phyloP scores from a whole-genome alignment of 2,888 invertebrate species.

The Dorcus parallelipipedus region DNA sequence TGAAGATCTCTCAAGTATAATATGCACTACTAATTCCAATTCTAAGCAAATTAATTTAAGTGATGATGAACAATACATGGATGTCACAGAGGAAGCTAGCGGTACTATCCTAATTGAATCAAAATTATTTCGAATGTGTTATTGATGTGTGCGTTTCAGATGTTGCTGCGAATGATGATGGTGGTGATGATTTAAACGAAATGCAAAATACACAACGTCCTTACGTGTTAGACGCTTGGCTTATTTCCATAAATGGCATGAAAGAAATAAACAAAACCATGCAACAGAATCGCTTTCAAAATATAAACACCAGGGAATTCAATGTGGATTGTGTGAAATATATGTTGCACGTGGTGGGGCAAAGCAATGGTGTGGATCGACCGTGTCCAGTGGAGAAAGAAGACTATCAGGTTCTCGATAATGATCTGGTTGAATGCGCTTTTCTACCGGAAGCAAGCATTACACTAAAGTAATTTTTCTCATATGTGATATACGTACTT shows the following conservation, averaged over 20 bases:
- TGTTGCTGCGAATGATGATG: not conserved
- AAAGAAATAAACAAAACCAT: slow-evolving; percentile 5
- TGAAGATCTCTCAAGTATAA: too few species aligned
- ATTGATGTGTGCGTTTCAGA: not conserved
- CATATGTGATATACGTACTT: too few species aligned
- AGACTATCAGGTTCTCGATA: not conserved
- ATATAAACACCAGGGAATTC: slow-evolving; percentile 3
- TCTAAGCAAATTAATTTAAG: too few species aligned
- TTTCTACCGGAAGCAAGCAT: not conserved
- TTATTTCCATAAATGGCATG: slow-evolving; percentile 12
- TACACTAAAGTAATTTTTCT: not conserved
- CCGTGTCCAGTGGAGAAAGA: not conserved
- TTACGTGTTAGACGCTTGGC: slow-evolving; percentile 13
- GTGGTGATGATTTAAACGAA: not conserved
- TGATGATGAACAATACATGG: too few species aligned
- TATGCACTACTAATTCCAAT: too few species aligned
- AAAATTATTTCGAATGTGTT: not conserved
- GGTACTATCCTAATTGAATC: not conserved
- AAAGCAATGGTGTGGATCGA: not conserved
- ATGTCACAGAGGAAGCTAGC: not conserved
- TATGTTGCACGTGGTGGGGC: not conserved
- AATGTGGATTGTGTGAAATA: slow-evolving; percentile 4
- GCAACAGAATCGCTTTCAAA: not conserved
- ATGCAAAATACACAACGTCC: slow-evolving; percentile 1
- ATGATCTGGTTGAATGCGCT: not conserved